phyloP scores from a whole-genome alignment of 2,888 invertebrate species.

The Platycheirus rosarum region DNA sequence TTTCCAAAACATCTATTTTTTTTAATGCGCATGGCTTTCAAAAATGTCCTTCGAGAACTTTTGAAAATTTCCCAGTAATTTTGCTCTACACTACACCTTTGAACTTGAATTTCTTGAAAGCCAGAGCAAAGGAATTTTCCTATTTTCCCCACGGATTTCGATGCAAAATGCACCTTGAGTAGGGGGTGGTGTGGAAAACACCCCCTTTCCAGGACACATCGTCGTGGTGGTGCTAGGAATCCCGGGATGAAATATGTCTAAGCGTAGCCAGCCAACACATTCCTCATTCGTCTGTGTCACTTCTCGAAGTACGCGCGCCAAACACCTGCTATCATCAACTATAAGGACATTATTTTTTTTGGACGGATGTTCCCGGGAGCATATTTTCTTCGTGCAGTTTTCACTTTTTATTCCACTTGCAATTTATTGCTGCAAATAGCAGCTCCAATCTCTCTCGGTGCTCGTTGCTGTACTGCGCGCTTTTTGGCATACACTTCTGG shows the following conservation, averaged over 20 bases:
- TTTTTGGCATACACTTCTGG: slow-evolving; percentile 42
- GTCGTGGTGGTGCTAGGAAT: neutral
- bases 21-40: slow-evolving; percentile 32
- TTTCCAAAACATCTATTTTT: slow-evolving; percentile 15
- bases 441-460: slow-evolving; percentile 10
- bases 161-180: neutral
- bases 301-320: slow-evolving; percentile 4
- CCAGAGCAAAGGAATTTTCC: slow-evolving; percentile 31
- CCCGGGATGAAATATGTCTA: slow-evolving; percentile 8
- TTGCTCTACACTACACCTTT: slow-evolving; percentile 24
- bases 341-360: slow-evolving; percentile 17
- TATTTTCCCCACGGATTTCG: neutral
- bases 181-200: neutral
- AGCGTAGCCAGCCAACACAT: slow-evolving; percentile 12
- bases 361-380: slow-evolving; percentile 25
- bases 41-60: slow-evolving; percentile 11
- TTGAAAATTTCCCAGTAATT: slow-evolving; percentile 49
- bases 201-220: neutral
- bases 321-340: slow-evolving; percentile 34
- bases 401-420: slow-evolving; percentile 49
- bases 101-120: slow-evolving; percentile 49
- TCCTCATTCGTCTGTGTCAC: slow-evolving; percentile 6
- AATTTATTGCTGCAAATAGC: slow-evolving; percentile 5
- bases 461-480: slow-evolving; percentile 19
- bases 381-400: slow-evolving; percentile 25